Percentiles rank a stretch among this genome's conserved stretches.
phyloP scores from a whole-genome alignment of 2,113 vertebrate species.

The Silurus meridionalis region DNA sequence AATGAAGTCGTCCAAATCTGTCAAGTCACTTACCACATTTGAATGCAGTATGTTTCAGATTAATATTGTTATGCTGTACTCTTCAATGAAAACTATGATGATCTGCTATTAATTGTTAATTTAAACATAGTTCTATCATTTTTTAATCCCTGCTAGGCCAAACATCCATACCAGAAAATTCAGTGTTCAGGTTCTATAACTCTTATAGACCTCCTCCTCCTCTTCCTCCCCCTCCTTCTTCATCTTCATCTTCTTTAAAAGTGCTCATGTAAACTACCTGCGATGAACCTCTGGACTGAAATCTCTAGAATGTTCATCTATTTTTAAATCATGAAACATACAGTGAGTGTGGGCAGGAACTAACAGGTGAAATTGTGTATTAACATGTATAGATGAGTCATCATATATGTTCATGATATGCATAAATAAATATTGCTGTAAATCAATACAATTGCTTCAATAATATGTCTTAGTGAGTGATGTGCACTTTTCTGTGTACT shows the following conservation, averaged over 20 bases:
- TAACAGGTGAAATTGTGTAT: not conserved
- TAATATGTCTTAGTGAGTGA: not conserved
- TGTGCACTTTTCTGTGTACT: not conserved
- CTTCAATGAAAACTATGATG: not conserved
- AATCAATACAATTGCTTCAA: not conserved
- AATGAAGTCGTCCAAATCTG: not conserved
- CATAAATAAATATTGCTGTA: not conserved
- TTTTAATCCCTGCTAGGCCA: not conserved
- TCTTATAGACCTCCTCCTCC: not conserved
- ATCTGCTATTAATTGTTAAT: not conserved
- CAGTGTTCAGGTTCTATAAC: not conserved
- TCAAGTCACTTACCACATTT: not conserved
- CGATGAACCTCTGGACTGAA: not conserved
- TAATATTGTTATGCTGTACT: not conserved
- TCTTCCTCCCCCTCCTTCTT: not conserved
- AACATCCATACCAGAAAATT: not conserved
- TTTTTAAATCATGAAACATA: not conserved
- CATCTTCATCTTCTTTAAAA: not conserved
- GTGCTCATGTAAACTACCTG: not conserved
- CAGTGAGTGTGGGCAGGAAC: not conserved
- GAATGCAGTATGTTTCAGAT: not conserved
- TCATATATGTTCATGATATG: not conserved
- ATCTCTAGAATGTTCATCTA: not conserved
- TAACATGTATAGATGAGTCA: not conserved
- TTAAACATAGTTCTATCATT: not conserved